These are phyloP conservation scores for Dreissena polymorpha DNA, from an alignment of 1,140 invertebrate genomes.

Conservation along the genomic window DNA sequence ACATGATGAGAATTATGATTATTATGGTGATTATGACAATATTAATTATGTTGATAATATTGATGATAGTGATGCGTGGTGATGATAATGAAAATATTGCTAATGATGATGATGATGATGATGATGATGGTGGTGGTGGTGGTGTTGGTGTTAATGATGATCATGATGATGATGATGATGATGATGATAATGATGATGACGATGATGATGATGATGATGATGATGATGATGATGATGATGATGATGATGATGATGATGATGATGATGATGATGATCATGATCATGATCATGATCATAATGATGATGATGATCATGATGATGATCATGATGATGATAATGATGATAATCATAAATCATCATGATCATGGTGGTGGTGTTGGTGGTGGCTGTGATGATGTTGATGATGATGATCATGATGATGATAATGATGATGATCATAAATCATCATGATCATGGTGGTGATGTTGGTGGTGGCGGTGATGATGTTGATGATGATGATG, in stretches of 20 bases:
- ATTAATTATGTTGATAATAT: too few species aligned
- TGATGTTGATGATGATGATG: neutral
- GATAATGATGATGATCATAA: neutral
- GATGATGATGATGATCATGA: neutral
- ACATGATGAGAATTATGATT: too few species aligned
- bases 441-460: neutral
- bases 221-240: neutral
- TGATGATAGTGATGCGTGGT: too few species aligned
- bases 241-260: slow-evolving; percentile 3
- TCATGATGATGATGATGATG: neutral
- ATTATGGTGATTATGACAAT: too few species aligned
- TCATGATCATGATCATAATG: neutral
- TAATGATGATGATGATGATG: too few species aligned
- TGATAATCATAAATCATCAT: neutral
- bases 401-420: neutral
- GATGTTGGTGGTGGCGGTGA: neutral
- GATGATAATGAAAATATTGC: too few species aligned
- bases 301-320: neutral
- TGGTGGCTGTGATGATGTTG: neutral
- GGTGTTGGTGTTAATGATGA: neutral
- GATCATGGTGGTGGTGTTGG: neutral
- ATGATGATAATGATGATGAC: neutral
- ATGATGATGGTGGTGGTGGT: too few species aligned
- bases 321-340: neutral
- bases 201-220: neutral